A percentile compares a stretch with the other conserved stretches of the same genome.
Evolutionary conservation across 2,797 vertebrate species (phyloP).

Genomic region (Ctenopoma kingsleyae): DNA sequence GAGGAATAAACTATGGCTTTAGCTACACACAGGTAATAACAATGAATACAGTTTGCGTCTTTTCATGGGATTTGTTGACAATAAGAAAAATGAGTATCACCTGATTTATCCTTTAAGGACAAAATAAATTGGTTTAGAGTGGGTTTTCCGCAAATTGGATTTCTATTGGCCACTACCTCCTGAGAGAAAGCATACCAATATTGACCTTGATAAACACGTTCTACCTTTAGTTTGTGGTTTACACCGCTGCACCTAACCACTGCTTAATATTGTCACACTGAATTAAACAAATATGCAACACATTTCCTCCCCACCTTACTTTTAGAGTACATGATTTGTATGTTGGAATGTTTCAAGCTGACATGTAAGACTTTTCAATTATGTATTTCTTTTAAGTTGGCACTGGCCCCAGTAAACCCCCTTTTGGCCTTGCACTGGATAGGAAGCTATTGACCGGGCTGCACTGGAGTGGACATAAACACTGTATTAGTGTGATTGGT

Average conservation of each 20-base stretch:
- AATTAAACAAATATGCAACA: conserved; percentile 1
- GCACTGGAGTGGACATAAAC: conserved; percentile 76
- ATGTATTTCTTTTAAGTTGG: conserved; percentile 39
- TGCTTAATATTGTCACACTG: neutral
- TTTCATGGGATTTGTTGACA: conserved; percentile 4
- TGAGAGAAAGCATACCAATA: conserved; percentile 24
- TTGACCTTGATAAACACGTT: conserved; percentile 46
- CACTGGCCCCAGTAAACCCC: conserved; percentile 46
- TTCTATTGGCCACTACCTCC: conserved; percentile 34
- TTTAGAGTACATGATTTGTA: conserved; percentile 26
- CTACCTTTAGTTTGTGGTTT: conserved; percentile 15
- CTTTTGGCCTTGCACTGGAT: conserved; percentile 53
- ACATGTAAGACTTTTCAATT: conserved; percentile 41
- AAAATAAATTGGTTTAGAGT: conserved; percentile 34
- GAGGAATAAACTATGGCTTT: neutral
- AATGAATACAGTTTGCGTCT: neutral
- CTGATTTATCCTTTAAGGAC: conserved; percentile 25
- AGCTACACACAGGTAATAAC: neutral
- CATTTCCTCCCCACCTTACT: conserved; percentile 5
- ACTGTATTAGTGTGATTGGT: conserved; percentile 83
- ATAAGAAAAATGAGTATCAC: neutral
- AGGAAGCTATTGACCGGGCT: conserved; percentile 62
- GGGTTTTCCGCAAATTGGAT: conserved; percentile 44
- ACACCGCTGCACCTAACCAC: neutral
- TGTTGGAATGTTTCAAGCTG: conserved; percentile 5